Evolutionary conservation across 1,140 invertebrate genomes (phyloP), one percentile per base, ranked within the genome.

Genomic region (Anastrepha obliqua): DNA sequence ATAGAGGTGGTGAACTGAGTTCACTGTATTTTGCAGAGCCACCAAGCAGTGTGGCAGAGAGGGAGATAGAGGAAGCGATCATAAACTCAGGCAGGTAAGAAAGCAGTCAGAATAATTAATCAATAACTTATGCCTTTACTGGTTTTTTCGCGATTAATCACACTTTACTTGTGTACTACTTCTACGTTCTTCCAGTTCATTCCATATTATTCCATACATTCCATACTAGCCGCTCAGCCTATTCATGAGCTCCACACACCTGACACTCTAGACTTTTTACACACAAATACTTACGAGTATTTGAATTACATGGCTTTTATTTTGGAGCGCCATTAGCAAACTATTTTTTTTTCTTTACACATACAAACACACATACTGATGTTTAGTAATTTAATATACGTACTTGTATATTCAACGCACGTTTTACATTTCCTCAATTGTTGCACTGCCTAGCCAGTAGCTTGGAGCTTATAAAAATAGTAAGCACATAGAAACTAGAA

Each of bases 351-450:
- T 29, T 29, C 29, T 29, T 29, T 29, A 29, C 29, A 67, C 20
- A 42, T 39, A 67, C 20, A 29, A 2, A 39, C 9, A 8, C 6
- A 67, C 39, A 42, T 67, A 39, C 29, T 29, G 13, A 70, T 42
- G 13, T 70, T 70, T 42, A 39, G 65, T 70, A 70, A 70, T 70
- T 70, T 70, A 70, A 70, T 44, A 44, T 29, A 29, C 29, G 29
- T 29, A 29, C 29, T 29, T 29, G 29, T 29, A 29, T 74, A 74
- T 74, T 74, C 70, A 74, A 44, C 6, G 15, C 70, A 29, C 15
- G 44, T 47, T 74, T 74, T 47, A 2, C 70, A 74, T 74, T 74
- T 74, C 70, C 70, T 74, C 70, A 74, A 74, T 74, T 74, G 29
- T 47, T 74, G 20, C 13, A 74, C 15, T 11, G 70, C 15, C 29